Conservation (phyloP, 2,113 vertebrate genomes). For the Centropus unirufus region DNA sequence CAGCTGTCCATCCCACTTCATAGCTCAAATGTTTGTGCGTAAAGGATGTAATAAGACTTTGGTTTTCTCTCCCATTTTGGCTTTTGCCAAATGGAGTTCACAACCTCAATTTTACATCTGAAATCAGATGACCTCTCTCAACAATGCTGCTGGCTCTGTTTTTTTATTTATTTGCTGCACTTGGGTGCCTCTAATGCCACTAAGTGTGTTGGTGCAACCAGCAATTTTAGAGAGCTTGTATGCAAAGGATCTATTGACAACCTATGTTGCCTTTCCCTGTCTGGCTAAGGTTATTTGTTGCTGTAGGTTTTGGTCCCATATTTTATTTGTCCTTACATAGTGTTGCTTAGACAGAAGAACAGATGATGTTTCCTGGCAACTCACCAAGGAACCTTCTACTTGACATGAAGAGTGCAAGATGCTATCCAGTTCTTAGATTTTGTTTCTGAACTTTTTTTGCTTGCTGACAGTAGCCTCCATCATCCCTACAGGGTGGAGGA, state of each 20-base stretch:
- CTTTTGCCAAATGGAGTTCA: not conserved
- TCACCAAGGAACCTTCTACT: fast-evolving
- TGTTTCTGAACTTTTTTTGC: not conserved
- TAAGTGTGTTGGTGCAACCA: not conserved
- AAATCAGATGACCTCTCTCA: not conserved
- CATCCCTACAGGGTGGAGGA: too few species aligned
- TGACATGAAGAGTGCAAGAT: not conserved
- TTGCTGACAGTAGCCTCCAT: too few species aligned
- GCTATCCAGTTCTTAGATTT: not conserved
- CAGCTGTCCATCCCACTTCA: not conserved
- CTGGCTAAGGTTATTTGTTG: not conserved
- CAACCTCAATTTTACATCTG: not conserved
- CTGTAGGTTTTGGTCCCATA: fast-evolving
- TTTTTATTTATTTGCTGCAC: not conserved
- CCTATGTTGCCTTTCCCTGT: not conserved
- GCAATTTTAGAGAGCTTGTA: not conserved
- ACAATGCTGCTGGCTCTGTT: too few species aligned
- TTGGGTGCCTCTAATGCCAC: not conserved
- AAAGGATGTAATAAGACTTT: not conserved
- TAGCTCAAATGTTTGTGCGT: not conserved
- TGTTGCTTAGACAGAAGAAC: not conserved
- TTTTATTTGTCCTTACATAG: not conserved
- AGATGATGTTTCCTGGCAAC: not conserved
- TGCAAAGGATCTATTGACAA: not conserved
- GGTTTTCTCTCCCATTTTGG: not conserved